Evolutionary conservation across 2,888 invertebrate species (phyloP).

Genomic region (Philhelius pedissequus): DNA sequence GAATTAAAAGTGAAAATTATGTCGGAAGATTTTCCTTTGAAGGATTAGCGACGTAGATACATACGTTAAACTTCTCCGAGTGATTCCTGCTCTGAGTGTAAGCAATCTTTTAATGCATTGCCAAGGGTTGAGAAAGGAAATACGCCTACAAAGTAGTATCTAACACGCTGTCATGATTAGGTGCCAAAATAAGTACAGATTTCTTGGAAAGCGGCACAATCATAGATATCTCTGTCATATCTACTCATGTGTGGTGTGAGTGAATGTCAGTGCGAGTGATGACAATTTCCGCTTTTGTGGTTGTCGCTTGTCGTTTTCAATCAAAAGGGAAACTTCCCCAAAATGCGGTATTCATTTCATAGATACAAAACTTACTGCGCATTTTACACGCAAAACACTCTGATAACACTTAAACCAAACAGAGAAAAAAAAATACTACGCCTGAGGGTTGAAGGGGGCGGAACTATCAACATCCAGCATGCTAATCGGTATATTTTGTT

Average conservation of each 20-base stretch:
- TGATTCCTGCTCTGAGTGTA: neutral
- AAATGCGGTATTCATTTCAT: conserved; percentile 23
- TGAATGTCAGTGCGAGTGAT: conserved; percentile 12
- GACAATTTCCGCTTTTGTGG: conserved; percentile 49
- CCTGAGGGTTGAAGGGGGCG: conserved; percentile 8
- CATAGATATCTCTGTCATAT: conserved; percentile 19
- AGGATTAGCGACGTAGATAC: conserved; percentile 6
- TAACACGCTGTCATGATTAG: conserved; percentile 17
- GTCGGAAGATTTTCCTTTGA: conserved; percentile 46
- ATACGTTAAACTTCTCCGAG: too few species aligned
- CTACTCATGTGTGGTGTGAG: too few species aligned
- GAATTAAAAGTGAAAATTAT: conserved; percentile 42
- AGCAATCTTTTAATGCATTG: conserved; percentile 49
- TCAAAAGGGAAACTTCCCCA: conserved; percentile 3
- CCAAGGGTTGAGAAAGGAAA: conserved; percentile 9
- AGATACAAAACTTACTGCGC: conserved; percentile 30
- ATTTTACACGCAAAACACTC: conserved; percentile 12
- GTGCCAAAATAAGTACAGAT: conserved; percentile 36
- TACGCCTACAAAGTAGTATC: conserved; percentile 9
- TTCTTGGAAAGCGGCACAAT: conserved; percentile 4
- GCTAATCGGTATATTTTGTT: conserved; percentile 37
- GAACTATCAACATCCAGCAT: neutral
- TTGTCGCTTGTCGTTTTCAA: conserved; percentile 48
- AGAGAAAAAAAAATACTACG: neutral
- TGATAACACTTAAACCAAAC: conserved; percentile 6